Evolutionary conservation across 2,888 invertebrate genomes (phyloP), one percentile per base, ranked within the genome.

Genomic region (Deilephila porcellus): DNA sequence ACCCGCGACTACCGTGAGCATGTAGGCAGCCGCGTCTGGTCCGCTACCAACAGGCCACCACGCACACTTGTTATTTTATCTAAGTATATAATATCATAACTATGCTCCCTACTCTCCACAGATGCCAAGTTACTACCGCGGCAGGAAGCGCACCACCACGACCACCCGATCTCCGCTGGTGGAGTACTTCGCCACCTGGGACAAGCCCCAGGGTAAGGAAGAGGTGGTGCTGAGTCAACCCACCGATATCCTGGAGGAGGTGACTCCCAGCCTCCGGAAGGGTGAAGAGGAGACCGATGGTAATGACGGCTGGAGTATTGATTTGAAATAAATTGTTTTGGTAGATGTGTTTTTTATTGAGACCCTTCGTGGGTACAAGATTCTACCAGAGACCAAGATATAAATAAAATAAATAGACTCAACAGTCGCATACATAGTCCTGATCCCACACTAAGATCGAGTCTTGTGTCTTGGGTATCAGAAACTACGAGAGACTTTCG

Each of bases 61-160:
- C n/a, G n/a, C n/a, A n/a, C n/a, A n/a, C n/a, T n/a, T 32, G 32
- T 32, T 5, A 32, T 25, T 25, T 25, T 25, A 25, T 25, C 25
- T 25, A 1, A 1, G 25, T 25, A 25, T 32, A 32, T 32, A 32
- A 32, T 32, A 32, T 25, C 25, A 25, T 25, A 25, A 1, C 25
- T 25, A 17, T 19, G 0, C 70, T 19, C 3, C 19, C 59, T 67
- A 7, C 11, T 4, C 63, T 34, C 19, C 37, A 25, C 84, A 92
- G 92, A 92, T 92, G 90, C 87, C 91, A 0, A 72, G 20, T 0
- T 88, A 92, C 82, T 90, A 91, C 79, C 82, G 81, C 3, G 87
- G 82, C 1, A 76, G 75, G 34, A 83, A 76, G 8, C 82, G 81
- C 0, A 89, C 89, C 0, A 91, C 91, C 0, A 86, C 88, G 0